These are phyloP conservation scores for Falco concolor DNA, from an alignment of 2,797 vertebrate genomes.

Conservation along the genomic window DNA sequence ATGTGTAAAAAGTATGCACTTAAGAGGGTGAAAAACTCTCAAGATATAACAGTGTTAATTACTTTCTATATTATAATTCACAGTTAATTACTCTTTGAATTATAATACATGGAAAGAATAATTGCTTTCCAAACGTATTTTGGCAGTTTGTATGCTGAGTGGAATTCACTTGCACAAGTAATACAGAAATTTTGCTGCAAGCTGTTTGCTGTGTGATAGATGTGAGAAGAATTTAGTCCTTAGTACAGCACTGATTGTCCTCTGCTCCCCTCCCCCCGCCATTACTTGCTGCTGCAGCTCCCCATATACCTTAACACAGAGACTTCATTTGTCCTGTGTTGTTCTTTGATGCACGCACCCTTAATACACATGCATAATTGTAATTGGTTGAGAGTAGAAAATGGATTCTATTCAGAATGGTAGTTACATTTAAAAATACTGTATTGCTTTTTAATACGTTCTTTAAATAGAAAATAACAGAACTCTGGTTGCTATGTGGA, in stretches of 20 bases:
- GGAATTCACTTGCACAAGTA: background rate
- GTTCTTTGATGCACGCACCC: background rate
- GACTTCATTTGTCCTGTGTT: background rate
- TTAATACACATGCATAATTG: background rate
- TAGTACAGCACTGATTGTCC: background rate
- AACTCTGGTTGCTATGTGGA: background rate
- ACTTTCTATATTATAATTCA: too few species aligned
- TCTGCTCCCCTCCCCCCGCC: background rate
- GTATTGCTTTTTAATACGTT: background rate
- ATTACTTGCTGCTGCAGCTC: background rate
- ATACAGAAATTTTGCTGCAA: background rate
- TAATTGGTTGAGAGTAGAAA: background rate
- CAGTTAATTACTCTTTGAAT: too few species aligned
- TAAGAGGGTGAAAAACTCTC: background rate
- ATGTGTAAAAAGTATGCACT: background rate
- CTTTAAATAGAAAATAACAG: background rate
- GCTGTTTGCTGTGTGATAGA: background rate
- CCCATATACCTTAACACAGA: rapidly evolving
- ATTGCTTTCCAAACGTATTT: background rate
- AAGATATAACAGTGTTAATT: background rate
- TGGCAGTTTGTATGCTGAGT: background rate
- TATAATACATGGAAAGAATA: background rate
- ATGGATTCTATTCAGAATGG: background rate
- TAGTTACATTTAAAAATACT: background rate
- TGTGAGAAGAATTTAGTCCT: background rate